A percentile compares a stretch with the other conserved stretches of the same genome.
Conservation (phyloP, 2,888 invertebrate genomes). For the Sinhomidia bicolor region DNA sequence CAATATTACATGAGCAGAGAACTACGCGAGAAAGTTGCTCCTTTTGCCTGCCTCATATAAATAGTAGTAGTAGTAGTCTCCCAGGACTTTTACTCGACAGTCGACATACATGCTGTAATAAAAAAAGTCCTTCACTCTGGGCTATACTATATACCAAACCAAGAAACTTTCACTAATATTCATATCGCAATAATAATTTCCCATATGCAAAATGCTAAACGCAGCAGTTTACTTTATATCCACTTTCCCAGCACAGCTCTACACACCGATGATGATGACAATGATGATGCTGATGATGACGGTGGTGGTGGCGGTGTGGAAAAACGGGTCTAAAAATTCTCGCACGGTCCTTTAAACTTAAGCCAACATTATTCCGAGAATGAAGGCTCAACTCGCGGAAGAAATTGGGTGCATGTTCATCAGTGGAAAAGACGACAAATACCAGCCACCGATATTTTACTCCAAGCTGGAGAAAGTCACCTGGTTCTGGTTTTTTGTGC, state of each 20-base stretch:
- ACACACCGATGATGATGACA: no score
- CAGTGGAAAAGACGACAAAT: neutral
- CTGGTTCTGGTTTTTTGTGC: conserved; percentile 21
- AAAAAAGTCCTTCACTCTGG: conserved; percentile 10
- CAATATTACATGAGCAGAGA: conserved; percentile 32
- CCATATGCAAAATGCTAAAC: neutral
- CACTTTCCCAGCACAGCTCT: no score
- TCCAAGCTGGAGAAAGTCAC: conserved; percentile 50
- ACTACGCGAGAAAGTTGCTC: neutral
- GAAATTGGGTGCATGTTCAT: neutral
- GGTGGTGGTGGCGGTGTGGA: no score
- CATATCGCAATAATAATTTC: neutral
- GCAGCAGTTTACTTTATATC: neutral
- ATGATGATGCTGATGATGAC: no score
- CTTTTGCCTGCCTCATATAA: no score
- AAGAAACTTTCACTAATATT: no score
- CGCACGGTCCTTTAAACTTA: neutral
- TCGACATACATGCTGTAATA: no score
- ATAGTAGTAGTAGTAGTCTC: no score
- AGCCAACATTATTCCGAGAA: neutral
- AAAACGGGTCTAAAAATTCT: neutral
- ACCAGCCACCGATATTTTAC: neutral
- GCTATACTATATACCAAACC: no score
- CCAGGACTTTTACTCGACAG: neutral
- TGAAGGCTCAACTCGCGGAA: neutral